These are phyloP conservation scores for Forpus xanthops DNA, from an alignment of 2,797 vertebrate species.

Conservation along the genomic window DNA sequence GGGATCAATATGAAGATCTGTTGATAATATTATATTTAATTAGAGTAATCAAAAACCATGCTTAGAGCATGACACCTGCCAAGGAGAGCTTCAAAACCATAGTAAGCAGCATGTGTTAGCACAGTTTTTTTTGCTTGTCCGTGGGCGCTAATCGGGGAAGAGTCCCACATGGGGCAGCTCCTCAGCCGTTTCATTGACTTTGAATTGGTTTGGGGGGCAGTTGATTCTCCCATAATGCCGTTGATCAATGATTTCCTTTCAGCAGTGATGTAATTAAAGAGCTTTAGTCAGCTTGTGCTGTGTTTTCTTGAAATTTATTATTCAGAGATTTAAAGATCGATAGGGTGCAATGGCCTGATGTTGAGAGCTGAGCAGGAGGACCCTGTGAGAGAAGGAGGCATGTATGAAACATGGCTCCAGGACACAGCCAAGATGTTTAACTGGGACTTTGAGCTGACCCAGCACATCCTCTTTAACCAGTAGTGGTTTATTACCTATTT, in stretches of 20 bases:
- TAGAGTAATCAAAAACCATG: conserved; percentile 78
- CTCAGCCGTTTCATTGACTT: conserved; percentile 86
- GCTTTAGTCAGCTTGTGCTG: conserved; percentile 80
- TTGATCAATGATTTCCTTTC: conserved; percentile 93
- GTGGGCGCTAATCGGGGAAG: conserved; percentile 71
- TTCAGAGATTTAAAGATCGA: conserved; percentile 85
- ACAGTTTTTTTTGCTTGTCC: conserved; percentile 57
- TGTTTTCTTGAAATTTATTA: conserved; percentile 82
- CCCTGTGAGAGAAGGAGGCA: conserved; percentile 42
- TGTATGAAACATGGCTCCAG: conserved; percentile 62
- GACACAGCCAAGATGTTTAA: conserved; percentile 66
- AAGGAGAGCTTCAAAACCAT: conserved; percentile 69
- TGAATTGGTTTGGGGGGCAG: conserved; percentile 86
- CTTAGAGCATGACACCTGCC: conserved; percentile 78
- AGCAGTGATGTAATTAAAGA: conserved; percentile 89
- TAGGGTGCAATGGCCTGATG: conserved; percentile 76
- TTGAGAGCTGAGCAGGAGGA: conserved; percentile 55
- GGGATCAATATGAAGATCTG: conserved; percentile 80
- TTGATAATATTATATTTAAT: conserved; percentile 83
- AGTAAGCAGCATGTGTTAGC: conserved; percentile 68
- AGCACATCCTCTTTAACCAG: conserved; percentile 39
- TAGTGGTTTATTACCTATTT: conserved; percentile 40
- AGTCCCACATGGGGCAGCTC: conserved; percentile 77
- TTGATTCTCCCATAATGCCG: conserved; percentile 86
- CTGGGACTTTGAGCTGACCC: conserved; percentile 71